Evolutionary conservation across 2,888 invertebrate species (phyloP), one percentile per base, ranked within the genome.

Genomic region (Dendrolimus houi): DNA sequence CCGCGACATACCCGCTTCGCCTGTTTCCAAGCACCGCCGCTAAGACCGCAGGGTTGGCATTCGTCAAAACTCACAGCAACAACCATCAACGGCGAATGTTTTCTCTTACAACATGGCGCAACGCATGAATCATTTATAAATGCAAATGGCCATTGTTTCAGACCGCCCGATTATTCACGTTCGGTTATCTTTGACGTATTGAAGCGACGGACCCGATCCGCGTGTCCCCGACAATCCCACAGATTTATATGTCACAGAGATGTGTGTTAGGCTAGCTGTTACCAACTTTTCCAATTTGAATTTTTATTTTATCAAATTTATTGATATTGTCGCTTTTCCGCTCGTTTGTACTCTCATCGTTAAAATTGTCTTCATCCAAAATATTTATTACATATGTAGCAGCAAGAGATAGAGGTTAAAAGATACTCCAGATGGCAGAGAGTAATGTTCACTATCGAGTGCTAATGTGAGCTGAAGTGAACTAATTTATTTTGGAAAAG

Each of bases 111-210:
- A 77, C 79, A 76, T 70, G 73, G 71, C 65, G 64, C 69, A 66
- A 64, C 64, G 62, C 81, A 84, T 85, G 84, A 85, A 85, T 85
- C 82, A 85, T 85, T 83, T 83, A 85, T 85, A 79, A 80, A 83
- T 84, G 83, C 81, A 83, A 83, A 83, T 83, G 73, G 69, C 75
- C 68, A 75, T 79, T 79, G 81, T 81, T 83, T 70, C 71, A 77
- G 78, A 79, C 77, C 76, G 75, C 67, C 75, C 81, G 82, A 81
- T 84, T 81, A 81, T 83, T 81, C 82, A 78, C 81, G 78, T 74
- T 71, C 74, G 73, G 77, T 79, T 83, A 83, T 82, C 82, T 78
- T 73, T 79, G 81, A 79, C 79, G 78, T 76, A 81, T 80, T 79
- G 77, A 69, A 63, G 67, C 67, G 61, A 41, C 52, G 67, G 63